Conservation (phyloP, 2,888 invertebrate genomes). For the Dugesia japonica region DNA sequence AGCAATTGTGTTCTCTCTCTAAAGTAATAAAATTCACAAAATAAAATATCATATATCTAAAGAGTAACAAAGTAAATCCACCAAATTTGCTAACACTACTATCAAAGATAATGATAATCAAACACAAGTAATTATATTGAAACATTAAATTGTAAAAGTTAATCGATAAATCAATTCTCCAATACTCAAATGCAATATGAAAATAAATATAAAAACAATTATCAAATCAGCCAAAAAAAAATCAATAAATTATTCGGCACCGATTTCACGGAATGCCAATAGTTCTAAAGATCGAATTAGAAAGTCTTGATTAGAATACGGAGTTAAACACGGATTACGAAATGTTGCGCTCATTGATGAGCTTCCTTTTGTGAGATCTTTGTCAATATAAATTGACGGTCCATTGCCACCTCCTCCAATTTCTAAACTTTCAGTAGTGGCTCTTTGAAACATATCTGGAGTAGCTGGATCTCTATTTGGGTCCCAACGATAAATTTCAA, state of each 20-base stretch:
- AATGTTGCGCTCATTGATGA: neutral
- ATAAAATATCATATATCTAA: too few relatives aligned
- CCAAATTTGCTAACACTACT: too few relatives aligned
- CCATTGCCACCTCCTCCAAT: constrained; percentile 24
- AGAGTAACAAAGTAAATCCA: too few relatives aligned
- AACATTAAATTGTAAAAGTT: too few relatives aligned
- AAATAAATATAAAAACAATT: too few relatives aligned
- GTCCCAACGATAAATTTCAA: constrained; percentile 22
- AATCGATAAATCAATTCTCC: too few relatives aligned
- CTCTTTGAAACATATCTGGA: neutral
- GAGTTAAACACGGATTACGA: neutral
- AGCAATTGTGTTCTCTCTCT: too few relatives aligned
- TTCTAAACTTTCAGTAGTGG: neutral
- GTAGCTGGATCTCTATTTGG: neutral
- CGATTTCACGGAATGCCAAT: constrained; percentile 22
- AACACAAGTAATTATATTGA: too few relatives aligned
- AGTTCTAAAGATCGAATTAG: constrained; percentile 11
- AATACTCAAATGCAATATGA: too few relatives aligned
- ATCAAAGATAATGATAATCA: too few relatives aligned
- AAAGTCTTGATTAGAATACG: constrained; percentile 13
- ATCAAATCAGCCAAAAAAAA: too few relatives aligned
- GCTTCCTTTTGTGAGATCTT: neutral
- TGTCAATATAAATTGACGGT: neutral
- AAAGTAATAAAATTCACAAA: too few relatives aligned
- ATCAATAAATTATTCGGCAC: neutral